Percentiles rank a stretch among this genome's conserved stretches.
These are phyloP conservation scores for Lycaon pictus DNA, from an alignment of 2,113 vertebrate genomes.

Conservation along the genomic window DNA sequence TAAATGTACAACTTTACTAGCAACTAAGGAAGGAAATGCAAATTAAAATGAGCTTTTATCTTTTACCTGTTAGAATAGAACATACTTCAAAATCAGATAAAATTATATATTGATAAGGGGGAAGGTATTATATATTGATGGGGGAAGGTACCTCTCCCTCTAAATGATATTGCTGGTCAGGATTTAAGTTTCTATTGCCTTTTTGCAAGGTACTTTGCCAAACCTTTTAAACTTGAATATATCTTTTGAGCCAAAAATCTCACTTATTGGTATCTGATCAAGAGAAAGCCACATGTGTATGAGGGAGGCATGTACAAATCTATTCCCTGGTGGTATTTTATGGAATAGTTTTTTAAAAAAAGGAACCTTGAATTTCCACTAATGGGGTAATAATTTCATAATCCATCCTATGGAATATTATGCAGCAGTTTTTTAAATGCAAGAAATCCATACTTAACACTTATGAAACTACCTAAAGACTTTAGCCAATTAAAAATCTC, in stretches of 20 bases:
- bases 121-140: not conserved
- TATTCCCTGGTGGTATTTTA: not conserved
- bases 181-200: not conserved
- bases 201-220: not conserved
- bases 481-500: slow-evolving; percentile 16
- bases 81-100: slow-evolving; percentile 2
- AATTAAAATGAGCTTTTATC: slow-evolving; percentile 8
- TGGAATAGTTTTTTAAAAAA: not conserved
- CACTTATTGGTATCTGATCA: slow-evolving; percentile 34
- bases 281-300: slow-evolving; percentile 35
- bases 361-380: not conserved
- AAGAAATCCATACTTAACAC: not conserved
- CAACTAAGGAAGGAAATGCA: not conserved
- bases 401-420: slow-evolving; percentile 35
- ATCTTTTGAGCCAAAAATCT: not conserved
- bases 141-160: not conserved
- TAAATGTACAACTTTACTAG: not conserved
- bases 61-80: not conserved
- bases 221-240: slow-evolving; percentile 32
- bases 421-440: not conserved
- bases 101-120: not conserved
- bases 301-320: not conserved
- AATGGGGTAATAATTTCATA: not conserved
- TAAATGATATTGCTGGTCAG: not conserved
- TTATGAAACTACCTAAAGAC: not conserved